These are phyloP conservation scores for Gadus chalcogrammus DNA, from an alignment of 2,113 vertebrate species.

Conservation along the genomic window DNA sequence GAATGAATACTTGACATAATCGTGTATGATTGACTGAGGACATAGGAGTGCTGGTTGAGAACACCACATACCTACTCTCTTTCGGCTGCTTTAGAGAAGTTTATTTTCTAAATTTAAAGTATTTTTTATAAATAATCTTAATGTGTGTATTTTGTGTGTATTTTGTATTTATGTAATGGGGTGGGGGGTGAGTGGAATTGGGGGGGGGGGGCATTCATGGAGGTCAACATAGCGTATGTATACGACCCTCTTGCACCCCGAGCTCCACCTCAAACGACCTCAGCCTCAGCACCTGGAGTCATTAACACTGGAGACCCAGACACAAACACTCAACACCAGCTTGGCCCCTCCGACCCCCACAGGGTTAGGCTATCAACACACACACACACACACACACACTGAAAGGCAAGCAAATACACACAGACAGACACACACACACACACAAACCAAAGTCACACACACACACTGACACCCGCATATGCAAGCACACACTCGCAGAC, in stretches of 20 bases:
- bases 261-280: conserved; percentile 1
- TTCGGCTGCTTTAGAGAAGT: too few relatives aligned
- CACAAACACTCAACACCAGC: conserved; percentile 41
- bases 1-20: too few relatives aligned
- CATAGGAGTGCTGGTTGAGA: too few relatives aligned
- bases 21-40: too few relatives aligned
- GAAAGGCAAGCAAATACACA: neutral
- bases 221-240: too few relatives aligned
- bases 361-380: neutral
- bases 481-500: conserved; percentile 32
- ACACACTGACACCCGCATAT: conserved; percentile 35
- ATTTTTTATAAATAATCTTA: too few relatives aligned
- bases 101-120: too few relatives aligned
- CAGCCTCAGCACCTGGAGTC: conserved; percentile 44
- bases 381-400: neutral
- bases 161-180: too few relatives aligned
- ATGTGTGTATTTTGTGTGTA: too few relatives aligned
- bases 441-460: neutral
- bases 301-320: conserved; percentile 55
- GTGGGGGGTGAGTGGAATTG: too few relatives aligned
- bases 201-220: too few relatives aligned
- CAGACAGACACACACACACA: neutral
- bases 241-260: neutral
- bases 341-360: conserved; percentile 17
- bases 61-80: too few relatives aligned